phyloP scores from a whole-genome alignment of 2,888 invertebrate genomes.

The Callyntrura sp. region DNA sequence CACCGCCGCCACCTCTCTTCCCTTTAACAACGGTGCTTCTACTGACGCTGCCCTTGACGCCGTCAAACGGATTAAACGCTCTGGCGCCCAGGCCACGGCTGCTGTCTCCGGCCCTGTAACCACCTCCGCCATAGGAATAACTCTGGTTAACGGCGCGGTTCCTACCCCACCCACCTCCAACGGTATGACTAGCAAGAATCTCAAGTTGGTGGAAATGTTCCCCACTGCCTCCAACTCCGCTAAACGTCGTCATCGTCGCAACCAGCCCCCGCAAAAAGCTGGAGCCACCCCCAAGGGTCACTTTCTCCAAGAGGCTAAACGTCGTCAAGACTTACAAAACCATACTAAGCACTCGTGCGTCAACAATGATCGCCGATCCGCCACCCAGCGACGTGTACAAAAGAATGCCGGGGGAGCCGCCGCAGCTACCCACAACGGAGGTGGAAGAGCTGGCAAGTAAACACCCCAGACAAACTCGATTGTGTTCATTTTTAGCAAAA shows the following conservation, averaged over 20 bases:
- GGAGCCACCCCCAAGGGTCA: slow-evolving; percentile 26
- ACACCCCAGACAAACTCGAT: slow-evolving; percentile 38
- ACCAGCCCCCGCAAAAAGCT: not conserved
- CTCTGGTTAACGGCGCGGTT: slow-evolving; percentile 14
- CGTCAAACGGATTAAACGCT: not conserved
- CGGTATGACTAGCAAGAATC: slow-evolving; percentile 52
- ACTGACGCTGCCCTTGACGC: not conserved
- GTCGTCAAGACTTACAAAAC: slow-evolving; percentile 56
- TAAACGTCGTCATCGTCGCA: slow-evolving; percentile 2
- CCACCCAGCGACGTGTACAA: slow-evolving; percentile 40
- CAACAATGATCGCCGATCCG: slow-evolving; percentile 58
- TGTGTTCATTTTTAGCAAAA: slow-evolving; percentile 63
- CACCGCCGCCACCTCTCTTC: no score
- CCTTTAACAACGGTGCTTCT: not conserved
- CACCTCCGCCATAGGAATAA: slow-evolving; percentile 49
- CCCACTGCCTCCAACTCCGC: not conserved
- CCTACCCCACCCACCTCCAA: not conserved
- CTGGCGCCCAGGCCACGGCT: not conserved
- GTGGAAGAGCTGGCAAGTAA: slow-evolving; percentile 44
- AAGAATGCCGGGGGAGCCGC: not conserved
- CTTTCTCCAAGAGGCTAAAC: slow-evolving; percentile 34
- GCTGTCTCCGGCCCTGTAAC: not conserved
- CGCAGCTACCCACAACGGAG: no score
- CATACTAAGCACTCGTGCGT: slow-evolving; percentile 39
- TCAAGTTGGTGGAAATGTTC: slow-evolving; percentile 46